Evolutionary conservation across 1,140 invertebrate species (phyloP), one percentile per base, ranked within the genome.

Genomic region (Zaprionus capensis): DNA sequence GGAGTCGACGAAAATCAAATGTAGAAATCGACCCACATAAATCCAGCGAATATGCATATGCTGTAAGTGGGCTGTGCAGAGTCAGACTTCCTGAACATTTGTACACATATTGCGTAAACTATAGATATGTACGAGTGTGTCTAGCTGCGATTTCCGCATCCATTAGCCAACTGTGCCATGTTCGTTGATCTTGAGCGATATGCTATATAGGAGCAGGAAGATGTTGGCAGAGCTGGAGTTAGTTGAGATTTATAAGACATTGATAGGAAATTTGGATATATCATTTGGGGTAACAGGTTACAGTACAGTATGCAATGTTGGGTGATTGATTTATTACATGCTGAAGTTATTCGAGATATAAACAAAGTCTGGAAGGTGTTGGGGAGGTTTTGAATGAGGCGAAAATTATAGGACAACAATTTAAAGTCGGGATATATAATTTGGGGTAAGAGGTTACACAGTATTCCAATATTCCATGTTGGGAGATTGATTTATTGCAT

Each of bases 1-100:
- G n/a, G 44, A 51, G n/a, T 17, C 36, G 14, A 46, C 41, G 7
- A 22, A 22, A 22, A 51, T 12, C 12, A 22, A 24, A 22, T 24
- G 46, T 56, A 62, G n/a, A 61, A 49, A 36, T 34, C 58, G 51
- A 70, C 66, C 59, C 72, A 75, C 51, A 70, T 68, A 38, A 46
- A 26, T 22, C 20, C 17, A 53, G 17, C 46, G 28, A 36, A 64
- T 65, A 53, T 36, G 41, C 57, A 56, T 36, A 65, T 36, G 22
- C 38, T 7, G 63, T 57, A 38, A 67, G 22, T 58, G 62, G 22
- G 36, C 17, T 46, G 20, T 36, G 20, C 46, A 24, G 41, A 24
- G 41, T 34, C 44, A 65, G 68, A 86, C 80, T 86, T 86, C 82
- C 82, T 78, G 82, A 26, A 36, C 17, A 55, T 28, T 15, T 56